Percentiles rank a stretch among this genome's conserved stretches.
phyloP scores from a whole-genome alignment of 1,140 invertebrate species.

The Proales similis region DNA sequence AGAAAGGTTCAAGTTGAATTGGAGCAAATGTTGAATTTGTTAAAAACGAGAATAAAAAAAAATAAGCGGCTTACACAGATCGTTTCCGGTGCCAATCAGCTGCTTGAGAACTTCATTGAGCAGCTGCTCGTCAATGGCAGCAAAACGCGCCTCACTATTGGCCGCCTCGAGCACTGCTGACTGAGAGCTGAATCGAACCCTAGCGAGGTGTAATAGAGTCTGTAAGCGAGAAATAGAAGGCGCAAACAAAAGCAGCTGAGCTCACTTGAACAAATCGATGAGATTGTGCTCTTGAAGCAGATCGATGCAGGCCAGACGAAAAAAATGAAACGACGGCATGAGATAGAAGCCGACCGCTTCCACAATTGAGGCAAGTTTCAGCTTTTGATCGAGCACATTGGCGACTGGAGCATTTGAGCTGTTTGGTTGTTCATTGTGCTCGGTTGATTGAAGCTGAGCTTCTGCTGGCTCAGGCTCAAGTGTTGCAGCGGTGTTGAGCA shows the following conservation, averaged over 20 bases:
- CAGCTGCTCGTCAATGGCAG: no score
- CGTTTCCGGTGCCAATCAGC: neutral
- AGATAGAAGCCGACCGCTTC: conserved; percentile 30
- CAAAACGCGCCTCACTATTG: no score
- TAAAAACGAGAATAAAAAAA: neutral
- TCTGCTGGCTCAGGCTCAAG: no score
- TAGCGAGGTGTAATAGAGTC: no score
- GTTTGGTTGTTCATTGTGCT: no score
- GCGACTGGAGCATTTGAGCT: no score
- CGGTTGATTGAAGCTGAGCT: no score
- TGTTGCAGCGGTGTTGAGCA: no score
- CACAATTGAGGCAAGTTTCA: conserved; percentile 14
- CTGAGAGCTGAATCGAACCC: no score
- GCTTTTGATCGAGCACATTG: no score
- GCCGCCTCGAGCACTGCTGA: neutral
- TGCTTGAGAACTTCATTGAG: neutral
- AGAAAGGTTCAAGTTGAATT: neutral
- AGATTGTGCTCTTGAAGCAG: neutral
- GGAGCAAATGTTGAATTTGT: neutral
- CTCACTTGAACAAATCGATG: neutral
- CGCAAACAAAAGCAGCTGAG: neutral
- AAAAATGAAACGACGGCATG: neutral
- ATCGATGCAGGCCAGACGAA: neutral
- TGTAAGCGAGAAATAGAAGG: no score
- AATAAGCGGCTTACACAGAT: neutral